Conservation (phyloP, 2,888 invertebrate genomes). For the Apantesis nais region DNA sequence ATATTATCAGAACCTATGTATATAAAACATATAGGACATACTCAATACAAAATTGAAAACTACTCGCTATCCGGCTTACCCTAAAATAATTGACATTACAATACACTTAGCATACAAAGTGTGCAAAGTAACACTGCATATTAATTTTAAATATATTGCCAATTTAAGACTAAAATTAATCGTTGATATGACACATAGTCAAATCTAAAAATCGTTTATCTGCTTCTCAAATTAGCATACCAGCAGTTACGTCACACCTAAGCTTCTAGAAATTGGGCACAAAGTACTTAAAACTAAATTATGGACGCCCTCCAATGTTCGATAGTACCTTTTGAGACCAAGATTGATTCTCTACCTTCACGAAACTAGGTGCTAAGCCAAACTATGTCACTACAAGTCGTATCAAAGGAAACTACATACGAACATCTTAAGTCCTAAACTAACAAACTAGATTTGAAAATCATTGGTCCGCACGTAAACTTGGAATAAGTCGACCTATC, state of each 20-base stretch:
- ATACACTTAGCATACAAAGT: no score
- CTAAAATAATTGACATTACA: no score
- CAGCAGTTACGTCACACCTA: conserved; percentile 7
- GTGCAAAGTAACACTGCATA: no score
- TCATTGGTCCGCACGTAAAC: conserved; percentile 61
- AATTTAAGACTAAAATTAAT: background rate
- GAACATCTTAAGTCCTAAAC: conserved; percentile 66
- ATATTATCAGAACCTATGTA: no score
- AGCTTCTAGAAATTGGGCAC: conserved; percentile 2
- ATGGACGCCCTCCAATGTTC: conserved; percentile 7
- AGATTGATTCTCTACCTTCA: conserved; percentile 32
- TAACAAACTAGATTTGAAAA: conserved; percentile 68
- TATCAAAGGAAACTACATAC: conserved; percentile 51
- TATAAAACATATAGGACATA: no score
- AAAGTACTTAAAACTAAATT: conserved; percentile 14
- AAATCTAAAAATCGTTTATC: background rate
- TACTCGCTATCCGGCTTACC: no score
- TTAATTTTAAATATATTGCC: no score
- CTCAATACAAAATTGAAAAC: no score
- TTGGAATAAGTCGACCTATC: conserved; percentile 43
- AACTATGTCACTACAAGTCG: conserved; percentile 41
- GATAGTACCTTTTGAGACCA: background rate
- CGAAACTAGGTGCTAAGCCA: conserved; percentile 28
- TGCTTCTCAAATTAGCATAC: background rate
- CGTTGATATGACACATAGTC: background rate